phyloP scores from a whole-genome alignment of 2,888 invertebrate species.

The Eilema griseolum region DNA sequence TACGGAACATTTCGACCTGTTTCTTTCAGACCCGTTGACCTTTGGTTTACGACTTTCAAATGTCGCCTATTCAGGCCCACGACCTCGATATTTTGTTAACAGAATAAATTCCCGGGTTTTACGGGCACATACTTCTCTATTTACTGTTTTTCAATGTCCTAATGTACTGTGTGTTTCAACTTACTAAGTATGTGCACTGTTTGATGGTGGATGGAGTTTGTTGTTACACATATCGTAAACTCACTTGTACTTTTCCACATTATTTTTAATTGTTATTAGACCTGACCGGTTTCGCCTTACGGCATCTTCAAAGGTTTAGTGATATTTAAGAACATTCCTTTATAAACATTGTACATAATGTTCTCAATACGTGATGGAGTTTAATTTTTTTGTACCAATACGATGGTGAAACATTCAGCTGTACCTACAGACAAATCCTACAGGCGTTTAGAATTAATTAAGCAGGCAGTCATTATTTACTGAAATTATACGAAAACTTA shows the following conservation, averaged over 20 bases:
- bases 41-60: conserved; percentile 62
- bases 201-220: not conserved
- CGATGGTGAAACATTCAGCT: not conserved
- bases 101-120: conserved; percentile 41
- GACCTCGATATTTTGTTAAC: conserved; percentile 55
- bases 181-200: not conserved
- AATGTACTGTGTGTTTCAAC: not conserved
- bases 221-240: no score
- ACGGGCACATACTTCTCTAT: conserved; percentile 23
- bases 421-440: not conserved
- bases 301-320: no score
- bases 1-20: conserved; percentile 39
- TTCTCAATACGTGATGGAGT: no score
- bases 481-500: not conserved
- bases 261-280: no score
- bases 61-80: conserved; percentile 50
- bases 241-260: no score
- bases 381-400: not conserved
- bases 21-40: conserved; percentile 55
- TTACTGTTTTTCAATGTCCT: conserved; percentile 25
- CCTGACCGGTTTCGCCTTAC: no score
- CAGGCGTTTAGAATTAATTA: not conserved
- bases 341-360: no score
- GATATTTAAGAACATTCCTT: no score
- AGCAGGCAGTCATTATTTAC: not conserved